Percentiles rank a stretch among this genome's conserved stretches.
Evolutionary conservation across 2,113 vertebrate genomes (phyloP).

Genomic region (Crotalus viridis): DNA sequence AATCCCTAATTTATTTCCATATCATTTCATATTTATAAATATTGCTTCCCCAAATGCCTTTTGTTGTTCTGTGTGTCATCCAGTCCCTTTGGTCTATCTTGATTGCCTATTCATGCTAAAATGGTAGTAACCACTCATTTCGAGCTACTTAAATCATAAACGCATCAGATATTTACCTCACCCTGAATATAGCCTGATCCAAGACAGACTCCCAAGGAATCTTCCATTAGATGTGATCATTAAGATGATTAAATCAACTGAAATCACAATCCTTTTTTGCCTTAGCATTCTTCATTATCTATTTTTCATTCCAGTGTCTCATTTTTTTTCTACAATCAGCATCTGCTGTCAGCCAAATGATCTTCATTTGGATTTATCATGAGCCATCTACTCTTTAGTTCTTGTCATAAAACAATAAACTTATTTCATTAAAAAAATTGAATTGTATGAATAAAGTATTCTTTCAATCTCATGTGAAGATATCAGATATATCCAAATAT

Average conservation of each 20-base stretch:
- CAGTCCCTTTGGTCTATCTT: neutral
- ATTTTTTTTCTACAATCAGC: neutral
- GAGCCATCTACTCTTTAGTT: neutral
- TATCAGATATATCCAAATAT: neutral
- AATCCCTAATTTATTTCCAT: neutral
- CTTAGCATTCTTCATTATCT: neutral
- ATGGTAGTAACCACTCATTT: neutral
- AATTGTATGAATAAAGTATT: neutral
- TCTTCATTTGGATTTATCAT: neutral
- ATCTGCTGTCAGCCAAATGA: neutral
- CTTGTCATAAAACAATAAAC: neutral
- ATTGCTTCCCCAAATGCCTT: neutral
- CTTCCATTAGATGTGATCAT: neutral
- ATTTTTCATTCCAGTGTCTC: neutral
- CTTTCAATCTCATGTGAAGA: neutral
- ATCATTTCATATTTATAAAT: conserved; percentile 29
- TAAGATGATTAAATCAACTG: neutral
- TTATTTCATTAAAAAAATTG: neutral
- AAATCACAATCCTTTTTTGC: neutral
- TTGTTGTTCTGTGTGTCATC: neutral
- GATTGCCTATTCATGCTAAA: neutral
- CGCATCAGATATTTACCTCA: neutral
- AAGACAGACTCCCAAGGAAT: neutral
- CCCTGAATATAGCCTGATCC: neutral
- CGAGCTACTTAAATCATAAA: neutral